Conservation (phyloP, 2,888 invertebrate genomes). For the Taphrorychus bicolor region DNA sequence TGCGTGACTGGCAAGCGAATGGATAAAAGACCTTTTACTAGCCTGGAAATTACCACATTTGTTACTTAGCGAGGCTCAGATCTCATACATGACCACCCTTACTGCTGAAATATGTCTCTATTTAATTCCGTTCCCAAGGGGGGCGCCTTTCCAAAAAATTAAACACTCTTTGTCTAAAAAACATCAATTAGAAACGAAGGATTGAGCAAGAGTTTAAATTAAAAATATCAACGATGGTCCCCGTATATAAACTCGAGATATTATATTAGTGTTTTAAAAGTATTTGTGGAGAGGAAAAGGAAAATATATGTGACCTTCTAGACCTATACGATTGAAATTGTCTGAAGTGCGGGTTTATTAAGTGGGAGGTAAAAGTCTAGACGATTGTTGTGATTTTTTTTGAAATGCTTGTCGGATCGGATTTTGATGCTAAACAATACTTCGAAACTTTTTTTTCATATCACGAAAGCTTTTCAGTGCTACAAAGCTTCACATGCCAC, state of each 20-base stretch:
- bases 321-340: too few species aligned
- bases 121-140: neutral
- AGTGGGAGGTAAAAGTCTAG: too few species aligned
- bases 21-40: constrained; percentile 13
- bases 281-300: too few species aligned
- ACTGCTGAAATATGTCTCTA: neutral
- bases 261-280: too few species aligned
- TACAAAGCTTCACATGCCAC: too few species aligned
- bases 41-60: constrained; percentile 32
- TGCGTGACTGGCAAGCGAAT: constrained; percentile 31
- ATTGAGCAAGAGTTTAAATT: neutral
- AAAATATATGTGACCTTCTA: too few species aligned
- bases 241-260: neutral
- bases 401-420: too few species aligned
- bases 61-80: constrained; percentile 18
- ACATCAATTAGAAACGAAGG: neutral
- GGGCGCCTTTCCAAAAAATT: neutral
- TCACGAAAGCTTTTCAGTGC: too few species aligned
- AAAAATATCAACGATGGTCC: neutral
- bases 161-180: neutral
- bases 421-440: too few species aligned
- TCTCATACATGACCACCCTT: neutral
- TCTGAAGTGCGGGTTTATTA: too few species aligned
- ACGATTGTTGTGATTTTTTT: too few species aligned
- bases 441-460: too few species aligned